Evolutionary conservation across 2,113 vertebrate species (phyloP).

Genomic region (Hippolais icterina): DNA sequence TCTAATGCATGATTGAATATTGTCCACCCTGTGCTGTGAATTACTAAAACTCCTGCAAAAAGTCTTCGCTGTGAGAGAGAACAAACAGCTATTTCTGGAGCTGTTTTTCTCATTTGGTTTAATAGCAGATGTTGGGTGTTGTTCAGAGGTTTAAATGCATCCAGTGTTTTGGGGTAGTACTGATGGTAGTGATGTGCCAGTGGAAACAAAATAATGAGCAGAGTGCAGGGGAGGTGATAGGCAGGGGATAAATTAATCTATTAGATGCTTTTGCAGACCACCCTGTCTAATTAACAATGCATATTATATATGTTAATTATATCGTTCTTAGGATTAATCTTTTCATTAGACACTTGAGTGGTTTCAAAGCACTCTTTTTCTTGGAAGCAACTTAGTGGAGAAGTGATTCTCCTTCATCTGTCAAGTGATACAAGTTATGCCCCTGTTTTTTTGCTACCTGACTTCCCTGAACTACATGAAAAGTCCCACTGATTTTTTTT

Average conservation of each 20-base stretch:
- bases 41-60: background rate
- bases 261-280: conserved; percentile 14
- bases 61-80: background rate
- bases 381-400: background rate
- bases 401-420: background rate
- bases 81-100: background rate
- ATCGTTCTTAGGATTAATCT: background rate
- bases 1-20: background rate
- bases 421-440: background rate
- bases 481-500: background rate
- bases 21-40: background rate
- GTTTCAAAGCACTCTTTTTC: background rate
- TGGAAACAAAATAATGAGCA: background rate
- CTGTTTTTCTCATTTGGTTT: background rate
- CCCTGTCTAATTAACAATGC: background rate
- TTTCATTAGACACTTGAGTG: background rate
- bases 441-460: background rate
- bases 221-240: background rate
- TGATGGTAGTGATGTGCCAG: background rate
- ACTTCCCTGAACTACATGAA: background rate
- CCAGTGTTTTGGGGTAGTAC: background rate
- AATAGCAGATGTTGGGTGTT: conserved; percentile 9
- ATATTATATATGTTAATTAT: conserved; percentile 3
- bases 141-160: background rate
- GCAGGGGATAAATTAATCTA: background rate